Evolutionary conservation across 2,113 vertebrate species (phyloP).

Genomic region (Antechinus flavipes): DNA sequence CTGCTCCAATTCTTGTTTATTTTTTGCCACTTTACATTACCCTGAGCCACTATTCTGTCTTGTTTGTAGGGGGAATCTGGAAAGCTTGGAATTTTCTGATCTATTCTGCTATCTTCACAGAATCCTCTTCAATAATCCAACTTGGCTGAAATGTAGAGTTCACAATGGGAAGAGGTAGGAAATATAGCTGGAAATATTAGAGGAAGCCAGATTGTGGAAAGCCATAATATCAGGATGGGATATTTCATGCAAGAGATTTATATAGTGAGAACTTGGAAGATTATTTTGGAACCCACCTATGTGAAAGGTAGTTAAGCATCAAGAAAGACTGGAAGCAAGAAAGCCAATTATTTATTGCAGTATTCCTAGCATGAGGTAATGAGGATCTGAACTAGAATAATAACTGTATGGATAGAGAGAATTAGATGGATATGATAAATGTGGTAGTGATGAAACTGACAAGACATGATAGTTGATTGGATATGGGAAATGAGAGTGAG

Average conservation of each 20-base stretch:
- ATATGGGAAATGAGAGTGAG: not conserved
- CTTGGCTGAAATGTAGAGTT: not conserved
- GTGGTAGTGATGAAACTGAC: not conserved
- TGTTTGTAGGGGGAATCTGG: too few relatives aligned
- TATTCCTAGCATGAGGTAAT: not conserved
- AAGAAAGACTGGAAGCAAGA: not conserved
- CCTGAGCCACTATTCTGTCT: too few relatives aligned
- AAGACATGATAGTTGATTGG: not conserved
- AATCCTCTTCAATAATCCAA: not conserved
- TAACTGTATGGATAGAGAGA: not conserved
- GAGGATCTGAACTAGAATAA: not conserved
- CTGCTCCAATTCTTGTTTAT: too few relatives aligned
- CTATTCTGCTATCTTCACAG: too few relatives aligned
- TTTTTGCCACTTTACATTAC: too few relatives aligned
- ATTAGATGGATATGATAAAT: not conserved
- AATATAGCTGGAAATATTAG: not conserved
- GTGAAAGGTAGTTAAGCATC: not conserved
- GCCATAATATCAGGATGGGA: not conserved
- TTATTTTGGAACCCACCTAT: not conserved
- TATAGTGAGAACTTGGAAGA: not conserved
- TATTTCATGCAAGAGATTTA: not conserved
- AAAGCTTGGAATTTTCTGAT: too few relatives aligned
- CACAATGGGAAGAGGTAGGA: not conserved
- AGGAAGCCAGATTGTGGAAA: not conserved
- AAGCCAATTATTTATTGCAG: not conserved